These are phyloP conservation scores for Crotalus viridis DNA, from an alignment of 2,113 vertebrate species.

Conservation along the genomic window DNA sequence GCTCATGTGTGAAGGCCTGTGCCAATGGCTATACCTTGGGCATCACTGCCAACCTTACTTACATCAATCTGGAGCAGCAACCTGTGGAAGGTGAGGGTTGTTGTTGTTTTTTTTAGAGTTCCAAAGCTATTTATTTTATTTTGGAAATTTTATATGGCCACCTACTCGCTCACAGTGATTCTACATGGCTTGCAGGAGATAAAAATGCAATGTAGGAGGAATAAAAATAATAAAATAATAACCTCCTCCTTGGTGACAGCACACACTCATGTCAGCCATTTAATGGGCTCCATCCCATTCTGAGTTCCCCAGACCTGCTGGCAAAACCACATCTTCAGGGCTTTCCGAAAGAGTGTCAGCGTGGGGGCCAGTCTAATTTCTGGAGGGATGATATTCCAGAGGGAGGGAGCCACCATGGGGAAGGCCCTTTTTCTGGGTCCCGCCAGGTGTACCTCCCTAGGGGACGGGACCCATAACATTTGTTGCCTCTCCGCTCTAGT, in stretches of 20 bases:
- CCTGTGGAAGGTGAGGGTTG: slow-evolving; percentile 84
- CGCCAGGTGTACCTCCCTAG: too few relatives aligned
- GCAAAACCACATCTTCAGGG: background rate
- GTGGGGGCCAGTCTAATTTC: background rate
- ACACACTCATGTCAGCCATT: background rate
- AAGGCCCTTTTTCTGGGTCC: too few relatives aligned
- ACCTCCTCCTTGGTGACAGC: background rate
- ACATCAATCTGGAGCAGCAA: slow-evolving; percentile 81
- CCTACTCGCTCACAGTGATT: background rate
- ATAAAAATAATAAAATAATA: background rate
- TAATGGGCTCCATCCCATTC: background rate
- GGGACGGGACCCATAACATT: too few relatives aligned
- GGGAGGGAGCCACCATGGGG: too few relatives aligned
- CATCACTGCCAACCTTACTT: slow-evolving; percentile 82
- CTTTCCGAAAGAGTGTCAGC: background rate
- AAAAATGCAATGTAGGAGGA: too few relatives aligned
- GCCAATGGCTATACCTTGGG: slow-evolving; percentile 89
- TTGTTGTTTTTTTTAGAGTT: accelerated
- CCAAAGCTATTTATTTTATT: accelerated
- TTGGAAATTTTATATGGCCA: background rate
- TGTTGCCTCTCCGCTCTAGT: too few relatives aligned
- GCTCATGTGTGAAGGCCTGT: slow-evolving; percentile 88
- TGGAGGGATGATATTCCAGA: background rate
- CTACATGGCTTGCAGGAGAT: background rate
- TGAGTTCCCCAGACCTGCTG: background rate